These are phyloP conservation scores for Apotomis turbidana DNA, from an alignment of 2,888 invertebrate genomes.

Conservation along the genomic window DNA sequence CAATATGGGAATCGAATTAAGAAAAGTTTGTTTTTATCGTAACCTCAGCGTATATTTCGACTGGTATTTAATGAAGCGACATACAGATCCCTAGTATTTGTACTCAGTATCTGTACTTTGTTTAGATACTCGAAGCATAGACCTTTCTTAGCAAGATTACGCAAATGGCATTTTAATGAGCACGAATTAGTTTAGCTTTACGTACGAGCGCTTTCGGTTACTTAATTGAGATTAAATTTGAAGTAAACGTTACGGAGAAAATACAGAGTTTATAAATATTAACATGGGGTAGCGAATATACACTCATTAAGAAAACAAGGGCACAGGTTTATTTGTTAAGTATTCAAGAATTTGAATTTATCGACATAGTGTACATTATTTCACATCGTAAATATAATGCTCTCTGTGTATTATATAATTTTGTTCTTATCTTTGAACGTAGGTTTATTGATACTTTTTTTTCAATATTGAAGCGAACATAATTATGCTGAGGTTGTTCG, in stretches of 20 bases:
- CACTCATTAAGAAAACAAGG: conserved; percentile 1
- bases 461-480: too few relatives aligned
- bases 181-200: conserved; percentile 41
- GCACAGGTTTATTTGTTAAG: conserved; percentile 2
- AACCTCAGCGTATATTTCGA: too few relatives aligned
- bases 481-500: too few relatives aligned
- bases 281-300: background rate
- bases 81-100: background rate
- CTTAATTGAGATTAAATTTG: conserved; percentile 41
- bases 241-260: conserved; percentile 36
- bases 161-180: conserved; percentile 43
- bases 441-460: too few relatives aligned
- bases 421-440: too few relatives aligned
- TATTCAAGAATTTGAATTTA: too few relatives aligned
- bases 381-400: too few relatives aligned
- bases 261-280: conserved; percentile 17
- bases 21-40: too few relatives aligned
- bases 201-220: conserved; percentile 40
- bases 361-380: too few relatives aligned
- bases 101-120: conserved; percentile 12
- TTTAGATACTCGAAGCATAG: conserved; percentile 14
- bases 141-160: conserved; percentile 30
- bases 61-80: too few relatives aligned
- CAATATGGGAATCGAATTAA: too few relatives aligned
- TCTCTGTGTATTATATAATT: too few relatives aligned